Percentiles rank a stretch among this genome's conserved stretches.
Conservation (phyloP, 2,888 invertebrate species). For the Hirtodrosophila confusa region DNA sequence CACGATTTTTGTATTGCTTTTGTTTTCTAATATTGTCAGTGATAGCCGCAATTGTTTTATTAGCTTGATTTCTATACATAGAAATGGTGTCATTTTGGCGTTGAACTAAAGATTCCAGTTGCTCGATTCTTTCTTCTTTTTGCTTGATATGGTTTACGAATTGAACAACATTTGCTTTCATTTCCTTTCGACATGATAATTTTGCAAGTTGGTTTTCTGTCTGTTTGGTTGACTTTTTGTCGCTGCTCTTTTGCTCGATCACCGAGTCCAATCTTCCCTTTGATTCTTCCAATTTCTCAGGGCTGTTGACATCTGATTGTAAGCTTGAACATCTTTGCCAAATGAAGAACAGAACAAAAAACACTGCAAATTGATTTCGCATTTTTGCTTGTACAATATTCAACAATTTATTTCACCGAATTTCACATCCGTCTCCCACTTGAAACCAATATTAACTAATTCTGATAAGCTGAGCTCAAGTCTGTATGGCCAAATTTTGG, state of each 20-base stretch:
- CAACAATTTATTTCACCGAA: background rate
- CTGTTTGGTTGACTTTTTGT: background rate
- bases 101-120: too few relatives aligned
- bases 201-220: too few relatives aligned
- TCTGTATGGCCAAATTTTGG: background rate
- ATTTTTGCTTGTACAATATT: slow-evolving; percentile 5
- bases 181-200: too few relatives aligned
- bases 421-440: background rate
- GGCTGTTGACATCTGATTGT: background rate
- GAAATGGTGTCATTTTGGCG: too few relatives aligned
- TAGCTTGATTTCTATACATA: too few relatives aligned
- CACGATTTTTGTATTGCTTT: too few relatives aligned
- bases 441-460: background rate
- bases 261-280: slow-evolving; percentile 2
- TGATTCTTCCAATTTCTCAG: background rate
- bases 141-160: too few relatives aligned
- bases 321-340: background rate
- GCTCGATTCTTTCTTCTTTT: background rate
- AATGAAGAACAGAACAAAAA: background rate
- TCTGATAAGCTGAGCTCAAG: background rate
- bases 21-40: too few relatives aligned
- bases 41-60: too few relatives aligned
- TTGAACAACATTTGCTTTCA: too few relatives aligned
- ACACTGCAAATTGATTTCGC: slow-evolving; percentile 7
- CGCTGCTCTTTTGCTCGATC: background rate